phyloP scores from a whole-genome alignment of 2,797 vertebrate species.

The Babyrousa celebensis region DNA sequence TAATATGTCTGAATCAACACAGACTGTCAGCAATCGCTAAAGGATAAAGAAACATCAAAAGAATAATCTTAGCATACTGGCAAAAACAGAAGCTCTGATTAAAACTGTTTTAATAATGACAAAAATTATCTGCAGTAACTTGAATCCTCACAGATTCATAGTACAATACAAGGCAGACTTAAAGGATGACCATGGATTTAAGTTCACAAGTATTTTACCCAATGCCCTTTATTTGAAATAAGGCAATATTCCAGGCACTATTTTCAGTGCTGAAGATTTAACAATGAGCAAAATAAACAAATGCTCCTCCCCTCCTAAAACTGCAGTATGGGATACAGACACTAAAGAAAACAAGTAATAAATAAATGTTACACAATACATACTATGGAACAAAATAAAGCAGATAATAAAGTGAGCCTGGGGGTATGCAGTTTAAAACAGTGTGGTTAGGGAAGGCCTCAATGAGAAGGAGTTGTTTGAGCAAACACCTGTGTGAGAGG shows the following conservation, averaged over 20 bases:
- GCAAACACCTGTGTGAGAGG: neutral
- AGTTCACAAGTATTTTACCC: neutral
- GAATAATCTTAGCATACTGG: neutral
- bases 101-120: conserved; percentile 9
- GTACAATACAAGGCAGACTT: neutral
- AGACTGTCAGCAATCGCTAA: neutral
- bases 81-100: conserved; percentile 26
- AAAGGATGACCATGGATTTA: neutral
- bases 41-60: neutral
- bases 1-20: neutral
- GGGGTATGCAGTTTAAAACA: neutral
- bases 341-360: neutral
- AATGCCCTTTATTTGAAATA: conserved; percentile 10
- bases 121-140: conserved; percentile 60
- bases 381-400: neutral
- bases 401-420: neutral
- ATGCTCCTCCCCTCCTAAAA: neutral
- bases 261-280: conserved; percentile 23
- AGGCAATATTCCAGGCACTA: neutral
- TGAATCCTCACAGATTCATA: conserved; percentile 13
- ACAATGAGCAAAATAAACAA: conserved; percentile 15
- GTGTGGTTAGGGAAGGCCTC: neutral
- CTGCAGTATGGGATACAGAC: neutral
- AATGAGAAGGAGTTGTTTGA: neutral
- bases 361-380: neutral